Conservation (phyloP, 1,140 invertebrate species). For the Diorhabda carinulata region DNA sequence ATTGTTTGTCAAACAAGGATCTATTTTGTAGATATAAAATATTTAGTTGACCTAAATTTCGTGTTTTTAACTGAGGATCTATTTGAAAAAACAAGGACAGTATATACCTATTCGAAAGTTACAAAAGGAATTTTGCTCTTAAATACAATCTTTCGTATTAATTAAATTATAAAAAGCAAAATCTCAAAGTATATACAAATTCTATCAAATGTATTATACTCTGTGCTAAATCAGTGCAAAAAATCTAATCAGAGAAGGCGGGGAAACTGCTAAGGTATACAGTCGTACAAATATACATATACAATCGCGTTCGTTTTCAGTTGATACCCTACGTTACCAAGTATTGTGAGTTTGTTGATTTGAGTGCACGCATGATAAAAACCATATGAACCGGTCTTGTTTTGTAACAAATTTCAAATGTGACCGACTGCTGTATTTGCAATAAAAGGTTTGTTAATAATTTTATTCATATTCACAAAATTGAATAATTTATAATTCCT, state of each 20-base stretch:
- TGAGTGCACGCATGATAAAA: constrained; percentile 3
- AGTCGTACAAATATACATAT: neutral
- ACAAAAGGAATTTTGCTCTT: too few relatives aligned
- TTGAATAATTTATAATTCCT: neutral
- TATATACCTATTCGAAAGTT: too few relatives aligned
- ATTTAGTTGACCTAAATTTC: too few relatives aligned
- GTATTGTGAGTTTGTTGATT: constrained; percentile 9
- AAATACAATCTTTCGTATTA: neutral
- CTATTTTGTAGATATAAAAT: too few relatives aligned
- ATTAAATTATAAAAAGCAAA: neutral
- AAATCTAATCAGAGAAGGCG: neutral
- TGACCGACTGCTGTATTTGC: constrained; percentile 6
- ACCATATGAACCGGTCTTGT: constrained; percentile 8
- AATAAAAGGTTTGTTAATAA: constrained; percentile 11
- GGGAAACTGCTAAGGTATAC: neutral
- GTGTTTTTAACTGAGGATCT: too few relatives aligned
- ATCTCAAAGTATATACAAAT: neutral
- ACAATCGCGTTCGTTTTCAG: neutral
- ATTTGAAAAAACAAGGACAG: too few relatives aligned
- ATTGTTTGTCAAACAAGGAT: too few relatives aligned
- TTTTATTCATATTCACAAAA: neutral
- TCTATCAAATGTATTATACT: neutral
- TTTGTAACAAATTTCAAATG: constrained; percentile 15
- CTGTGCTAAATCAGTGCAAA: neutral
- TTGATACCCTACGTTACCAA: neutral